These are phyloP conservation scores for Charaxes varanes DNA, from an alignment of 1,140 invertebrate genomes.

Conservation along the genomic window DNA sequence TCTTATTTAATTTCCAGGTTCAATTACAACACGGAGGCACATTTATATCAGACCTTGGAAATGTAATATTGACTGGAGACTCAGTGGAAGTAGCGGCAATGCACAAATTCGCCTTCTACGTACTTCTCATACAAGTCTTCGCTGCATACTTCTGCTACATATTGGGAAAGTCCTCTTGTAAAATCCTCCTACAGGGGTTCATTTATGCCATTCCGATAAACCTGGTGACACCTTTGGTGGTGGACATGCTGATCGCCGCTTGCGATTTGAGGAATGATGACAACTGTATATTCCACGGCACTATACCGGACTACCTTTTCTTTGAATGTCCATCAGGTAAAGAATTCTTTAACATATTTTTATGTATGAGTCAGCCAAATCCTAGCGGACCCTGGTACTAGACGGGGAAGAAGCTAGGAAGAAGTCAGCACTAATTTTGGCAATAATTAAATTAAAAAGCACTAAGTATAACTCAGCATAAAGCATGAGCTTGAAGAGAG, in stretches of 20 bases:
- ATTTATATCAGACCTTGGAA: slow-evolving; percentile 82
- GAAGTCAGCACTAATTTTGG: no score
- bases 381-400: no score
- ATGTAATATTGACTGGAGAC: slow-evolving; percentile 82
- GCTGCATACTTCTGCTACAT: slow-evolving; percentile 92
- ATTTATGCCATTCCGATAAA: slow-evolving; percentile 97
- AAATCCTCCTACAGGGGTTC: slow-evolving; percentile 96
- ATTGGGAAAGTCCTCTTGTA: slow-evolving; percentile 96
- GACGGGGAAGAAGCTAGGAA: no score
- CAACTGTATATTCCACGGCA: slow-evolving; percentile 90
- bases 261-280: slow-evolving; percentile 90
- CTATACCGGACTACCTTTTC: slow-evolving; percentile 91
- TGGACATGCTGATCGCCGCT: slow-evolving; percentile 90
- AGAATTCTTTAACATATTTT: no score
- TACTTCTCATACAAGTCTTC: slow-evolving; percentile 87
- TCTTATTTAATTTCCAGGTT: slow-evolving; percentile 73
- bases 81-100: slow-evolving; percentile 80
- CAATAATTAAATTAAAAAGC: no score
- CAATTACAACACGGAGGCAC: slow-evolving; percentile 73
- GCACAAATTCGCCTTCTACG: slow-evolving; percentile 84
- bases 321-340: slow-evolving; percentile 87
- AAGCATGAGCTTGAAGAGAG: no score
- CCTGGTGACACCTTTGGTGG: slow-evolving; percentile 91
- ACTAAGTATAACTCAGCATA: no score
- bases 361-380: no score